A percentile compares a stretch with the other conserved stretches of the same genome.
phyloP scores from a whole-genome alignment of 2,888 invertebrate genomes.

The Tipula vernalis region DNA sequence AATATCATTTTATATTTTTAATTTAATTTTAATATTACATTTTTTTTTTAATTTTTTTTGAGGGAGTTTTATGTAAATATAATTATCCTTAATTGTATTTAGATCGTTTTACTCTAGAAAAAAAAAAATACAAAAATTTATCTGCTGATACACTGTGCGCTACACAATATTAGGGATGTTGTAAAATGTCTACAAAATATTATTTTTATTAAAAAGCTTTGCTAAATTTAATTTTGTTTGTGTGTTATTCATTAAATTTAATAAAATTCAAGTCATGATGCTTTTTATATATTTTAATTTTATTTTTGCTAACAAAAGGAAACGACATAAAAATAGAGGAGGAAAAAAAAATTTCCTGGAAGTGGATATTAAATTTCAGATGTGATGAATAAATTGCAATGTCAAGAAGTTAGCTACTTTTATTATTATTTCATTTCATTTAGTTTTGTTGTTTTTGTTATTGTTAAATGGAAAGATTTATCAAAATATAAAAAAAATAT shows the following conservation, averaged over 20 bases:
- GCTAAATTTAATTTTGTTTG: background rate
- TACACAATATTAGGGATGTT: background rate
- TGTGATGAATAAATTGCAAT: background rate
- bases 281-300: background rate
- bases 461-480: background rate
- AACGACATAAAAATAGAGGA: background rate
- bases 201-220: background rate
- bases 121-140: background rate
- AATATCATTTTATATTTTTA: background rate
- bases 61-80: constrained; percentile 8
- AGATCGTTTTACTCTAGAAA: background rate
- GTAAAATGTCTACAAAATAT: background rate
- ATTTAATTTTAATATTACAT: background rate
- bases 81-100: constrained; percentile 10
- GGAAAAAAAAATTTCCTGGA: background rate
- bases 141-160: background rate
- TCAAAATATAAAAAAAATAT: background rate
- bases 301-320: background rate
- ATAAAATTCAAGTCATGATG: background rate
- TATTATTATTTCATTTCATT: background rate
- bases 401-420: background rate
- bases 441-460: background rate
- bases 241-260: background rate
- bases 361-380: constrained; percentile 4
- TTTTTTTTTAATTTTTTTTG: background rate